These are phyloP conservation scores for Drosophila lacertosa DNA, from an alignment of 1,140 invertebrate genomes.

Conservation along the genomic window DNA sequence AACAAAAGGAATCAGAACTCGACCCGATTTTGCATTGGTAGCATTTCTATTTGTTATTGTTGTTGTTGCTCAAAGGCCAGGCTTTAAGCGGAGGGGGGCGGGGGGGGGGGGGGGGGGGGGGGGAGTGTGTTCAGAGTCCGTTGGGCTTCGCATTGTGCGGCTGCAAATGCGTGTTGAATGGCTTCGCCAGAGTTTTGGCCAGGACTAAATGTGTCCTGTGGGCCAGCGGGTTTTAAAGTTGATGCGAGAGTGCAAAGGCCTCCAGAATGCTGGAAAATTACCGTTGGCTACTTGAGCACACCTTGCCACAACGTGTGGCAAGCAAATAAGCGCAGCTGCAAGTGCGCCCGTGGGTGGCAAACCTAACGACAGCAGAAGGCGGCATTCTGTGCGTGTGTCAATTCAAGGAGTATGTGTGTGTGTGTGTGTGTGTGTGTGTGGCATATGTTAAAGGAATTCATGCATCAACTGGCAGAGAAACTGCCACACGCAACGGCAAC, in stretches of 20 bases:
- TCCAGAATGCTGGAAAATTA: constrained; percentile 36
- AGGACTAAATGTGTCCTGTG: neutral
- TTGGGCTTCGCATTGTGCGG: constrained; percentile 17
- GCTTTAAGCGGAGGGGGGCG: too few relatives aligned
- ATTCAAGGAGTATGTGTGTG: neutral
- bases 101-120: too few relatives aligned
- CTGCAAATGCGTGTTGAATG: constrained; percentile 21
- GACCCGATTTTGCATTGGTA: too few relatives aligned
- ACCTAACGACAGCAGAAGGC: neutral
- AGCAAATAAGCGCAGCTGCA: constrained; percentile 35
- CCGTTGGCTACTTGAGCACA: constrained; percentile 48
- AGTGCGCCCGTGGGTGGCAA: neutral
- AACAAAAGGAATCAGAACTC: too few relatives aligned
- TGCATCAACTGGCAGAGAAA: constrained; percentile 68
- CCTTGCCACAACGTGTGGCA: constrained; percentile 23
- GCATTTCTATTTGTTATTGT: too few relatives aligned
- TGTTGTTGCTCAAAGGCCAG: too few relatives aligned
- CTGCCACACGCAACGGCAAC: constrained; percentile 19
- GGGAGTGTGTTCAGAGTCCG: constrained; percentile 28
- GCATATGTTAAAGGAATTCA: constrained; percentile 64
- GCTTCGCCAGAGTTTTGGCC: constrained; percentile 13
- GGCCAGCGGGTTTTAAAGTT: constrained; percentile 34
- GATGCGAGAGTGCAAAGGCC: constrained; percentile 44
- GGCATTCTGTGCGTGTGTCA: constrained; percentile 48
- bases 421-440: constrained; percentile 17